These are phyloP conservation scores for Meriones psammophilus DNA, from an alignment of 2,797 vertebrate species.

Conservation along the genomic window DNA sequence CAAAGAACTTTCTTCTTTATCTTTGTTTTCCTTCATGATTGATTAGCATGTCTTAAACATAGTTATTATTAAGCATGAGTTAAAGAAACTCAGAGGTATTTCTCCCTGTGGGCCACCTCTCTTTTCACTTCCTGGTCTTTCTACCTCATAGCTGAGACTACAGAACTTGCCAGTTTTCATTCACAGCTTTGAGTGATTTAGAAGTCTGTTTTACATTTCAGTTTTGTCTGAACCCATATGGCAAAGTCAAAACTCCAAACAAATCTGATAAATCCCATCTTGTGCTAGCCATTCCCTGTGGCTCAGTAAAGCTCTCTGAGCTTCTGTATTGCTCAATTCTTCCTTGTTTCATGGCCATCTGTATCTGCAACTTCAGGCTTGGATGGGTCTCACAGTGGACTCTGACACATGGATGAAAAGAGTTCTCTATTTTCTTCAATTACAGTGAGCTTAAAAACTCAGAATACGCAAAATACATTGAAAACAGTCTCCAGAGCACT, in stretches of 20 bases:
- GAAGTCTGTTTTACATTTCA: conserved; percentile 82
- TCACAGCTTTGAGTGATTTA: conserved; percentile 80
- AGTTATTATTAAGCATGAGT: neutral
- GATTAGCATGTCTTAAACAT: neutral
- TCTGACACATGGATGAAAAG: neutral
- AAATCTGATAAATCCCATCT: conserved; percentile 74
- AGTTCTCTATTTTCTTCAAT: neutral
- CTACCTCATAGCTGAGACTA: conserved; percentile 38
- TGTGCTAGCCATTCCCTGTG: conserved; percentile 62
- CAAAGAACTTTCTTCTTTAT: neutral
- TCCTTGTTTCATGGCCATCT: conserved; percentile 52
- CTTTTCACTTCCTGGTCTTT: conserved; percentile 35
- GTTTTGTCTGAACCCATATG: conserved; percentile 84
- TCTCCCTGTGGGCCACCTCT: neutral
- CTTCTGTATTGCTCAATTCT: conserved; percentile 38
- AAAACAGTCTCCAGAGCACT: neutral
- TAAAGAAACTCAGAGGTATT: neutral
- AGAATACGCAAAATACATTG: neutral
- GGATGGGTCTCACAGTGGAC: conserved; percentile 11
- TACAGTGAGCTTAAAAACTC: neutral
- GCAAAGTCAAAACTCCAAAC: conserved; percentile 81
- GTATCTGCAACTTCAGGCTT: conserved; percentile 53
- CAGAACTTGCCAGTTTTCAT: conserved; percentile 77
- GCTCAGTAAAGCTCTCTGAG: neutral
- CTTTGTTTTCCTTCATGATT: neutral